Percentiles rank a stretch among this genome's conserved stretches.
Conservation (phyloP, 1,140 invertebrate genomes). For the Globodera rostochiensis region DNA sequence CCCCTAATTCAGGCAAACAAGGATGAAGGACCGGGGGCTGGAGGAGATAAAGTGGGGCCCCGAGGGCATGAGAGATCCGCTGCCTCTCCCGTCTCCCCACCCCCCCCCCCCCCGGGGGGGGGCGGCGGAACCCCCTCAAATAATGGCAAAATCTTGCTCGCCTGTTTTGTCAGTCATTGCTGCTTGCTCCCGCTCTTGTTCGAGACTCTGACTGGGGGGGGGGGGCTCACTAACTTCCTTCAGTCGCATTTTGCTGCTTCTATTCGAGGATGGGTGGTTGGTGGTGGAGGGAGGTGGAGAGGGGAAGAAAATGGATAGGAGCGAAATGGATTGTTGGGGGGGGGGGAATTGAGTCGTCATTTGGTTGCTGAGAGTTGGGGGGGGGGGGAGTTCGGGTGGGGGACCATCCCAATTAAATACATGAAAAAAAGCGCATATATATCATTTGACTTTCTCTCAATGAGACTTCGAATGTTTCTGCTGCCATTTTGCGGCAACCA, state of each 20-base stretch:
- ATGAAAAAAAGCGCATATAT: neutral
- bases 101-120: too few species aligned
- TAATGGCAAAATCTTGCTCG: neutral
- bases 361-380: neutral
- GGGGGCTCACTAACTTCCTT: neutral
- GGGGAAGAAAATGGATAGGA: neutral
- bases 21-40: neutral
- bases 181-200: neutral
- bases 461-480: too few species aligned
- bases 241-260: neutral
- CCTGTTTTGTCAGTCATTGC: neutral
- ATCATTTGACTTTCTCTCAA: neutral
- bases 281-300: neutral
- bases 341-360: neutral
- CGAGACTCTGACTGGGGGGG: neutral
- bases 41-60: neutral
- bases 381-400: too few species aligned
- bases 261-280: neutral
- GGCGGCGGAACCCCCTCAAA: neutral
- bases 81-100: neutral
- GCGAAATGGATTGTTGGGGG: conserved; percentile 1
- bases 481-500: too few species aligned
- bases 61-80: neutral
- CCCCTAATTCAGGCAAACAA: neutral
- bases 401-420: neutral